Percentiles rank a stretch among this genome's conserved stretches.
phyloP scores from a whole-genome alignment of 1,140 invertebrate genomes.

The Goniozus legneri region DNA sequence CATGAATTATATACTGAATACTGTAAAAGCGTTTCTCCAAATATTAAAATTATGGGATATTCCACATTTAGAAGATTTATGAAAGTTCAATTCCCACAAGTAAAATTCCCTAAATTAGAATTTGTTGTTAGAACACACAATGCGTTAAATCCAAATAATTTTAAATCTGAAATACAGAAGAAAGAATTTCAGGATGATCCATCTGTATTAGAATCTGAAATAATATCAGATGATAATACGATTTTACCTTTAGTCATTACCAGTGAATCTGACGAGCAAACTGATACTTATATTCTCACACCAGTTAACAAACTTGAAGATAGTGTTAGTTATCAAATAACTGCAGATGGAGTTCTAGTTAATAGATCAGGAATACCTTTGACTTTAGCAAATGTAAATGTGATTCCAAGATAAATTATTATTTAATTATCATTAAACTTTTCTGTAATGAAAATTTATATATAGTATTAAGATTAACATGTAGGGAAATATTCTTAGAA shows the following conservation, averaged over 20 bases:
- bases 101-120: conserved; percentile 70
- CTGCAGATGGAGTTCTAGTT: conserved; percentile 27
- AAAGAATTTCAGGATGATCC: conserved; percentile 43
- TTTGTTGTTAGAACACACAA: conserved; percentile 53
- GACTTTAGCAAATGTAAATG: conserved; percentile 24
- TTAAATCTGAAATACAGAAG: conserved; percentile 20
- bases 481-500: no score
- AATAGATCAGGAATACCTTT: conserved; percentile 26
- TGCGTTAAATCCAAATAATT: conserved; percentile 51
- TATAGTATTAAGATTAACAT: no score
- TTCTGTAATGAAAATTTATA: no score
- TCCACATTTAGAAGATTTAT: conserved; percentile 76
- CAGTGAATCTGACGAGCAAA: conserved; percentile 20
- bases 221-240: conserved; percentile 19
- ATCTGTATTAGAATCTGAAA: conserved; percentile 34
- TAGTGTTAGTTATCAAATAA: conserved; percentile 34
- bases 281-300: conserved; percentile 33
- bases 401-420: neutral
- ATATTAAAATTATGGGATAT: conserved; percentile 72
- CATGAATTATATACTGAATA: conserved; percentile 72
- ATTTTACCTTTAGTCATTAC: conserved; percentile 36
- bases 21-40: conserved; percentile 63
- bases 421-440: neutral
- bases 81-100: conserved; percentile 76
- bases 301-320: conserved; percentile 31